Evolutionary conservation across 2,888 invertebrate species (phyloP).

Genomic region (Sphaerophoria rueppellii): DNA sequence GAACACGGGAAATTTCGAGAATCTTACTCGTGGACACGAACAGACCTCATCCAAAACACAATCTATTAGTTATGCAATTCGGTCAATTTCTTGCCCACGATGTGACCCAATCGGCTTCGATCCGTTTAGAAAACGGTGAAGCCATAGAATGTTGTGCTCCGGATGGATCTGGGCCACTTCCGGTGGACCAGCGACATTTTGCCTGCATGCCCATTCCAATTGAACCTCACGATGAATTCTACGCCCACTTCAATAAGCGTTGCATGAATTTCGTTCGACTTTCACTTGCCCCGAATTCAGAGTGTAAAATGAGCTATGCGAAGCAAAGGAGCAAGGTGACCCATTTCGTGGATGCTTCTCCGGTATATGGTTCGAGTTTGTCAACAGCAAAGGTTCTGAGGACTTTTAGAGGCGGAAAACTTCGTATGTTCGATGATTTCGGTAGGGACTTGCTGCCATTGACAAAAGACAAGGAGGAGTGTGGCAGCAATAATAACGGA

Average conservation of each 20-base stretch:
- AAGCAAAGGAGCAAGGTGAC: conserved; percentile 87
- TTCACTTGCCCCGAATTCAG: conserved; percentile 86
- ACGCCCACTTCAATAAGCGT: conserved; percentile 83
- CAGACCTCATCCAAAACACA: conserved; percentile 85
- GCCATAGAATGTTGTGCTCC: conserved; percentile 88
- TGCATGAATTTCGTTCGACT: conserved; percentile 90
- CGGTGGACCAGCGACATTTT: conserved; percentile 84
- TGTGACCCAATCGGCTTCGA: conserved; percentile 87
- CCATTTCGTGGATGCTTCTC: conserved; percentile 89
- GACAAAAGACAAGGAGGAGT: conserved; percentile 85
- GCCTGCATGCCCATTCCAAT: conserved; percentile 88
- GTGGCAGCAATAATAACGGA: conserved; percentile 84
- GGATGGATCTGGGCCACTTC: conserved; percentile 84
- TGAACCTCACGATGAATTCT: conserved; percentile 85
- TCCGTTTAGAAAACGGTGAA: conserved; percentile 87
- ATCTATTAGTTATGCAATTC: conserved; percentile 90
- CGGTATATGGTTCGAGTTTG: conserved; percentile 87
- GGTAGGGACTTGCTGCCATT: conserved; percentile 87
- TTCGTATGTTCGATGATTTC: conserved; percentile 86
- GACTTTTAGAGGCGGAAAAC: conserved; percentile 85
- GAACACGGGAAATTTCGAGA: conserved; percentile 87
- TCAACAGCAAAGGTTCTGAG: conserved; percentile 85
- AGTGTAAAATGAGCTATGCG: conserved; percentile 88
- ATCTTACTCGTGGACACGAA: conserved; percentile 85
- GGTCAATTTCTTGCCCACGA: conserved; percentile 92